Evolutionary conservation across 2,113 vertebrate genomes (phyloP), one percentile per base, ranked within the genome.

Genomic region (Calypte anna): DNA sequence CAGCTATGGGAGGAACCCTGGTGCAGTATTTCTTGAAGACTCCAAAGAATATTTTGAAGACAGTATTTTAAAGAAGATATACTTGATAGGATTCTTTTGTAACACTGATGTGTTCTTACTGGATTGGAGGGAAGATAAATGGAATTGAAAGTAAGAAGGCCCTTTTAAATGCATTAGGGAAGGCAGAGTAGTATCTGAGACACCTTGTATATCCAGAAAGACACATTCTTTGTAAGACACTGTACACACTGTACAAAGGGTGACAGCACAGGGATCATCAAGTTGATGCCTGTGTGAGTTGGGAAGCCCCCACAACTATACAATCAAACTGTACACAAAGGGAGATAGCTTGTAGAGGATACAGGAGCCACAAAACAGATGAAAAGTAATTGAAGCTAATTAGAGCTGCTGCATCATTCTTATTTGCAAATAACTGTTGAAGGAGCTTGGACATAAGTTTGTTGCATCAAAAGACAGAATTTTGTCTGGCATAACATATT

Each of bases 241-340:
- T 9, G 6, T 30, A n/a, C 9, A 12, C 3, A 5, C 24, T 62
- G 1, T 20, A 20, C 23, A 30, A 2, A 7, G 31, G 17, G 46
- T 27, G 51, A 43, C 4, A 80, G 57, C 19, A 27, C 22, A 61
- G 30, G 38, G n/a, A 51, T 74, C 55, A 43, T n/a, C 78, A 46
- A 31, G 53, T 12, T 66, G 46, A 77, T 40, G 59, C 43, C 64
- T 77, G 4, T 4, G 4, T 13, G 23, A 36, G 40, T 33, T 55
- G 44, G 36, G 63, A 72, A 80, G 22, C 23, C 20, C 44, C n/a
- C 24, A 15, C 40, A 72, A 20, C 57, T 54, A 1, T 7, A 10
- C 17, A 72, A 22, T 4, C 6, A 16, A 67, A 81, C 48, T 17
- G 14, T 24, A 10, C 18, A 15, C 20, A 21, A 48, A 21, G 10